Evolutionary conservation across 2,113 vertebrate species (phyloP).

Genomic region (Falco punctatus): DNA sequence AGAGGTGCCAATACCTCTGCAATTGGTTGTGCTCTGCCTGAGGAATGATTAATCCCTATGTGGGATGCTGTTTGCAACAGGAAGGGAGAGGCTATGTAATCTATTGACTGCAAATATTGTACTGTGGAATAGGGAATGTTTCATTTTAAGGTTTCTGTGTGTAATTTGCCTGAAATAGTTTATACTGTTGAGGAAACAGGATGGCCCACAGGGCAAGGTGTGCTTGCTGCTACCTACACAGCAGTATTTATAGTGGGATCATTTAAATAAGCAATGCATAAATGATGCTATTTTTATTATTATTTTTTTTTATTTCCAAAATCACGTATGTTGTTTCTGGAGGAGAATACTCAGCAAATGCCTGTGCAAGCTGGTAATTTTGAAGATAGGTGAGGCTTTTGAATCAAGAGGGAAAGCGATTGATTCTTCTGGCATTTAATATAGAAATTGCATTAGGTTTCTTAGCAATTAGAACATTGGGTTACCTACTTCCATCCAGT

Average conservation of each 20-base stretch:
- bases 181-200: conserved; percentile 6
- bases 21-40: background rate
- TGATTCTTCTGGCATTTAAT: background rate
- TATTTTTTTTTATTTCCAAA: background rate
- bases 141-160: background rate
- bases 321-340: rapidly evolving
- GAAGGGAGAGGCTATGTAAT: conserved; percentile 34
- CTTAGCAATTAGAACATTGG: background rate
- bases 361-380: background rate
- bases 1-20: background rate
- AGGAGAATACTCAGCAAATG: background rate
- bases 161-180: background rate
- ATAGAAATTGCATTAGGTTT: background rate
- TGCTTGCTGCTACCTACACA: background rate
- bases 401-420: background rate
- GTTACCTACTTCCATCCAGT: background rate
- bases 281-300: background rate
- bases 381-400: background rate
- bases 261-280: background rate
- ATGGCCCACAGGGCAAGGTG: background rate
- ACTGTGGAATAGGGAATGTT: background rate
- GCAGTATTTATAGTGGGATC: background rate
- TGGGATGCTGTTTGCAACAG: background rate
- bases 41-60: background rate
- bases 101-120: background rate